Base-by-base conservation (phyloP, 2,797 vertebrate genomes). In the Ammospiza maritima region DNA sequence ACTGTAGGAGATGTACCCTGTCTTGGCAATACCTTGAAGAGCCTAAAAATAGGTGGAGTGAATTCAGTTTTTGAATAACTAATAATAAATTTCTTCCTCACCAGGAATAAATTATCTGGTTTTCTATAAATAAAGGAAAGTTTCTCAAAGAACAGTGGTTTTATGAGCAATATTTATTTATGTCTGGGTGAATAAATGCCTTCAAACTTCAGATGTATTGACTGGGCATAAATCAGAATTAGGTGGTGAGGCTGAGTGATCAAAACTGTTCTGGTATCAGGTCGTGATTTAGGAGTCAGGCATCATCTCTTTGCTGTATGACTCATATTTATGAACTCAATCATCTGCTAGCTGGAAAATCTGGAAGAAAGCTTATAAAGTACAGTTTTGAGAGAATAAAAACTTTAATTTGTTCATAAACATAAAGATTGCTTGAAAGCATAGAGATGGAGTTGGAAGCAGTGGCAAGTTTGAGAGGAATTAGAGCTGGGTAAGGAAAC, bases 241-340 rank as follows among this genome's bases (percentile, higher is more conserved):
- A n/a, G n/a, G 10, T 61, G 62, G 58, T 69, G 64, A 53, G 44
- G 32, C 56, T 7, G 5, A 10, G 2, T 18, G 34, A 60, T 10
- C 0, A 0, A 75, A 13, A 40, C 38, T 40, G 38, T 47, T 74
- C 58, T 1, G 0, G 6, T 44, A 12, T 36, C 16, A 58, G 58
- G 40, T 69, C 54, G 40, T 74, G 57, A 38, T 57, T 74, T 47
- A 26, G 65, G 38, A 84, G 26, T 61, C 48, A 53, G 44, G 11
- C 44, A 48, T 62, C 58, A 83, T 74, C 53, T 61, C 47, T 57
- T 78, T 51, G 51, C 64, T 85, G 8, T 26, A 5, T 70, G 66
- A 84, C 17, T 76, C 26, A 7, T 67, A n/a, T 34, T 60, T 83
- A 29, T 71, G 19, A 77, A 64, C 2, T 53, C 67, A 83, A 58